Evolutionary conservation across 2,113 vertebrate genomes (phyloP), one percentile per base, ranked within the genome.

Genomic region (Columbina picui): DNA sequence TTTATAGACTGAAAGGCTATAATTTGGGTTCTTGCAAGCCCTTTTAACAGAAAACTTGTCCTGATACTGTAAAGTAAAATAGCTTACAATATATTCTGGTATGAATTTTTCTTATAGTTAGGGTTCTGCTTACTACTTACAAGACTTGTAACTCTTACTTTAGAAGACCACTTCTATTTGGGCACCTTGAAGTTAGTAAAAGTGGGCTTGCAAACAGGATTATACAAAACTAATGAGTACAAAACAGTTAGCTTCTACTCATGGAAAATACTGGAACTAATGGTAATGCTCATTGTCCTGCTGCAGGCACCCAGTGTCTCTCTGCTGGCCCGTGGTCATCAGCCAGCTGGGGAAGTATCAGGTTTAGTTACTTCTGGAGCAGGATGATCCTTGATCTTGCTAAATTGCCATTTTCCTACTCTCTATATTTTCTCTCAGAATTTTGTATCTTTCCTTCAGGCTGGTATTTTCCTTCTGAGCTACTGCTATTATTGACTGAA

Each of bases 391-490:
- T 76, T 86, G 79, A 73, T 73, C 86, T 83, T 88, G 14, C 53
- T 93, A 83, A 92, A 92, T 65, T 76, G 53, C 43, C 7, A 27
- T 80, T 90, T 29, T 80, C 53, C 23, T 86, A 22, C 29, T 67
- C 20, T 78, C 26, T 64, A 1, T 76, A 69, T 90, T 92, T 95
- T 92, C 49, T 88, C 34, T 79, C n/a, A 69, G 27, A 86, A 69
- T 79, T 90, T 88, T 88, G 32, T 84, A 29, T 43, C 36, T 88
- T 86, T 90, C 63, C 89, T 88, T 80, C 57, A 86, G 86, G 93
- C 26, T n/a, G 88, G 7, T 73, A 92, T 90, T 93, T 94, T 96
- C 63, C n/a, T 90, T 39, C 53, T 55, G 10, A 69, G 30, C 26
- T 73, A 56, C 70, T 64, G 63, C 49, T 83, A 53, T 86, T 92